phyloP scores from a whole-genome alignment of 2,888 invertebrate species.

The Nymphalis c-album region DNA sequence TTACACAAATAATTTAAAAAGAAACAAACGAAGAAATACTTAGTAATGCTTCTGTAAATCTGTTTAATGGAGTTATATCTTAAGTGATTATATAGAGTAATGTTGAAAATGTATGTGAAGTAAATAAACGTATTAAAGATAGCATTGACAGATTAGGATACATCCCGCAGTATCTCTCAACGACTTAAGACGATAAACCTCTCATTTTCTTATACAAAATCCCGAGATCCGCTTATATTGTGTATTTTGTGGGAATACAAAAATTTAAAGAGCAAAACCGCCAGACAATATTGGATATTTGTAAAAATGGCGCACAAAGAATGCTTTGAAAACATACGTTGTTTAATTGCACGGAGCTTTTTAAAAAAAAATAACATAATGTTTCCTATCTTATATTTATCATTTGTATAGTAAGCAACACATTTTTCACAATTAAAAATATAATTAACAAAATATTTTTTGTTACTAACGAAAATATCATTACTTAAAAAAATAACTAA shows the following conservation, averaged over 20 bases:
- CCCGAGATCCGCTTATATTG: conserved; percentile 53
- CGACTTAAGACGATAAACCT: conserved; percentile 45
- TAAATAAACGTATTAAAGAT: conserved; percentile 29
- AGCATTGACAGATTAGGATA: conserved; percentile 33
- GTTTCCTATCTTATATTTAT: background rate
- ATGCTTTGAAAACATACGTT: conserved; percentile 50
- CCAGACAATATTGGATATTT: conserved; percentile 53
- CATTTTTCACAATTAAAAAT: too few relatives aligned
- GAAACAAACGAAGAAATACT: too few relatives aligned
- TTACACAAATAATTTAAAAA: background rate
- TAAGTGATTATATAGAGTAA: background rate
- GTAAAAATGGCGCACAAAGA: conserved; percentile 55
- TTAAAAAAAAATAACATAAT: background rate
- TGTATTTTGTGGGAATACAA: conserved; percentile 53
- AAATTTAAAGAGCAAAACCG: conserved; percentile 56
- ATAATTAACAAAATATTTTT: too few relatives aligned
- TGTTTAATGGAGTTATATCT: too few relatives aligned
- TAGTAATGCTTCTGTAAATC: too few relatives aligned
- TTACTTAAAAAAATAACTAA: too few relatives aligned
- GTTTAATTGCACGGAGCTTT: conserved; percentile 30
- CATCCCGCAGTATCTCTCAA: conserved; percentile 33
- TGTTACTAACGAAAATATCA: too few relatives aligned
- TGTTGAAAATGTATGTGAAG: background rate
- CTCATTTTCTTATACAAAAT: conserved; percentile 56
- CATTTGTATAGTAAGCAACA: too few relatives aligned